These are phyloP conservation scores for Drosophila phalerata DNA, from an alignment of 2,888 invertebrate species.

Conservation along the genomic window DNA sequence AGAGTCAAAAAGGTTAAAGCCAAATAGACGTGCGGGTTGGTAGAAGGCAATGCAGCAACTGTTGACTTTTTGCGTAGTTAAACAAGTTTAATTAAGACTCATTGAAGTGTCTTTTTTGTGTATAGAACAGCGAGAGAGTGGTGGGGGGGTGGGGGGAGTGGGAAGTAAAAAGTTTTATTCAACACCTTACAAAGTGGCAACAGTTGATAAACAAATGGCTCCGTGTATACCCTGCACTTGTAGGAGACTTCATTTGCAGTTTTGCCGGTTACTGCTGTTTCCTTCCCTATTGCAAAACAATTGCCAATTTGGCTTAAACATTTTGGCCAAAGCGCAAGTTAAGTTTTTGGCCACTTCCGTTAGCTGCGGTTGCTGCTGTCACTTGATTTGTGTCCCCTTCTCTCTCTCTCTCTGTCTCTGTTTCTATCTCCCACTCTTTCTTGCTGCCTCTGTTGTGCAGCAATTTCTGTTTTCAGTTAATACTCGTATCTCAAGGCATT, in stretches of 20 bases:
- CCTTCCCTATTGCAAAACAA: slow-evolving; percentile 62
- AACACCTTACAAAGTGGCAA: slow-evolving; percentile 51
- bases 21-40: slow-evolving; percentile 18
- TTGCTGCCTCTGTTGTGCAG: slow-evolving; percentile 29
- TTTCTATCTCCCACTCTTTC: slow-evolving; percentile 26
- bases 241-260: slow-evolving; percentile 53
- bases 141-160: background rate
- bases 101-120: slow-evolving; percentile 36
- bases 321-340: slow-evolving; percentile 64
- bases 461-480: slow-evolving; percentile 66
- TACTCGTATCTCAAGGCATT: slow-evolving; percentile 68
- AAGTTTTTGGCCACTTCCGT: slow-evolving; percentile 64
- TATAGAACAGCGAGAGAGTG: background rate
- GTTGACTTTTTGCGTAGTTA: slow-evolving; percentile 63
- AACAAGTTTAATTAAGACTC: slow-evolving; percentile 75
- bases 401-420: slow-evolving; percentile 22
- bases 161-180: slow-evolving; percentile 30
- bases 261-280: slow-evolving; percentile 20
- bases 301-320: slow-evolving; percentile 78
- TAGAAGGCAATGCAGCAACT: slow-evolving; percentile 39
- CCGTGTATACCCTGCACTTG: slow-evolving; percentile 3
- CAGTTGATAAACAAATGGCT: slow-evolving; percentile 42
- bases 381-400: slow-evolving; percentile 66
- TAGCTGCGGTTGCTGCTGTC: slow-evolving; percentile 56
- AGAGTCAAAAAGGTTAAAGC: slow-evolving; percentile 15